A percentile compares a stretch with the other conserved stretches of the same genome.
These are phyloP conservation scores for Erithacus rubecula DNA, from an alignment of 2,797 vertebrate genomes.

Conservation along the genomic window DNA sequence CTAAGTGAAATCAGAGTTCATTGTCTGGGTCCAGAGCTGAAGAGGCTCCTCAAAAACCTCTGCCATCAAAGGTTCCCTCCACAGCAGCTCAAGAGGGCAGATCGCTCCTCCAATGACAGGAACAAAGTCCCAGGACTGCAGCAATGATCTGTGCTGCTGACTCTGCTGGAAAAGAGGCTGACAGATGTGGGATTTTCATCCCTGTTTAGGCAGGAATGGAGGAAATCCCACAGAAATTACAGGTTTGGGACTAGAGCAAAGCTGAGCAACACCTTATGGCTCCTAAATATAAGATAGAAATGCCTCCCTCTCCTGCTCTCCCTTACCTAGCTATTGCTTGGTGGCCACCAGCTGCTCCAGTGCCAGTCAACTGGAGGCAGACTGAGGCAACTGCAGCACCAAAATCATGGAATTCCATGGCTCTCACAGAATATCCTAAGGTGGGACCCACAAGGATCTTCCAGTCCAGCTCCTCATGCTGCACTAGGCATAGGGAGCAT, in stretches of 20 bases:
- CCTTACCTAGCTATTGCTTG: background rate
- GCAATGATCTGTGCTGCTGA: background rate
- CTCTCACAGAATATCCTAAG: background rate
- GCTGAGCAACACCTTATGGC: background rate
- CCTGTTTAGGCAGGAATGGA: background rate
- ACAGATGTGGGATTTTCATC: fast-evolving
- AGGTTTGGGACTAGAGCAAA: background rate
- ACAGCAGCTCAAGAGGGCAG: background rate
- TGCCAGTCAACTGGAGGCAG: background rate
- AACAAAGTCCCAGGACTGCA: background rate
- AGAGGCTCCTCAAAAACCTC: background rate
- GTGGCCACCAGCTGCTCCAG: background rate
- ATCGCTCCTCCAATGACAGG: background rate
- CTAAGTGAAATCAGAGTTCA: conserved; percentile 9
- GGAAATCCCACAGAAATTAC: background rate
- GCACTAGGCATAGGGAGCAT: background rate
- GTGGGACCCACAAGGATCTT: background rate
- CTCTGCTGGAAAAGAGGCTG: background rate
- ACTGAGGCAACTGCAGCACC: background rate
- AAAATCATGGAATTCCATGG: background rate
- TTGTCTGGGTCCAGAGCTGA: background rate
- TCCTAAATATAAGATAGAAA: background rate
- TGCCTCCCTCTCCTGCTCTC: background rate
- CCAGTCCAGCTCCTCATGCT: background rate
- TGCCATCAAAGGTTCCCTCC: background rate